A percentile compares a stretch with the other conserved stretches of the same genome.
These are phyloP conservation scores for Ectemnius continuus DNA, from an alignment of 2,888 invertebrate genomes.

Conservation along the genomic window DNA sequence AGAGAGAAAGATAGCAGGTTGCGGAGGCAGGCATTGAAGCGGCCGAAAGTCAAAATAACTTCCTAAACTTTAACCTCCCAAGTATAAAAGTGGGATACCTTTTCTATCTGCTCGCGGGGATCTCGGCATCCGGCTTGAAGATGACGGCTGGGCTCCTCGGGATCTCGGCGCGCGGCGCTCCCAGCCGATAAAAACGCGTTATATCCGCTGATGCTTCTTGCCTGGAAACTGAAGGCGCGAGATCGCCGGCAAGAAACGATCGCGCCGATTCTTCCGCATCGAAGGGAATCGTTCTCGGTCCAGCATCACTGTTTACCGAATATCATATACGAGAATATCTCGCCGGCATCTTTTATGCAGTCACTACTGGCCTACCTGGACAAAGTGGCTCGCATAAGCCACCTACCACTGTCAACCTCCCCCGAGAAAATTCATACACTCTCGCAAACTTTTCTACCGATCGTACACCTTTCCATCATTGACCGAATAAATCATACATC, in stretches of 20 bases:
- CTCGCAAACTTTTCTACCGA: too few species aligned
- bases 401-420: neutral
- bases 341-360: constrained; percentile 4
- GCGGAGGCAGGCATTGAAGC: constrained; percentile 35
- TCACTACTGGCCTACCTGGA: neutral
- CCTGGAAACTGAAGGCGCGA: constrained; percentile 30
- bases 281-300: constrained; percentile 19
- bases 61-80: constrained; percentile 72
- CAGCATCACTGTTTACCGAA: neutral
- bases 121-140: constrained; percentile 63
- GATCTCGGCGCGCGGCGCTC: constrained; percentile 40
- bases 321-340: neutral
- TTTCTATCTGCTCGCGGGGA: constrained; percentile 70
- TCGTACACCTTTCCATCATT: too few species aligned
- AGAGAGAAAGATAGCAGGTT: neutral
- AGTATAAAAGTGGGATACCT: constrained; percentile 71
- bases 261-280: constrained; percentile 20
- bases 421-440: too few species aligned
- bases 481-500: too few species aligned
- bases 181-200: constrained; percentile 70
- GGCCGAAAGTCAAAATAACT: constrained; percentile 74
- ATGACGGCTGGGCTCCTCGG: constrained; percentile 47
- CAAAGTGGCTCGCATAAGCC: neutral
- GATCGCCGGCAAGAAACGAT: constrained; percentile 46
- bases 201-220: constrained; percentile 65